Percentiles rank a stretch among this genome's conserved stretches.
These are phyloP conservation scores for Scatophagus argus DNA, from an alignment of 2,113 vertebrate genomes.

Conservation along the genomic window DNA sequence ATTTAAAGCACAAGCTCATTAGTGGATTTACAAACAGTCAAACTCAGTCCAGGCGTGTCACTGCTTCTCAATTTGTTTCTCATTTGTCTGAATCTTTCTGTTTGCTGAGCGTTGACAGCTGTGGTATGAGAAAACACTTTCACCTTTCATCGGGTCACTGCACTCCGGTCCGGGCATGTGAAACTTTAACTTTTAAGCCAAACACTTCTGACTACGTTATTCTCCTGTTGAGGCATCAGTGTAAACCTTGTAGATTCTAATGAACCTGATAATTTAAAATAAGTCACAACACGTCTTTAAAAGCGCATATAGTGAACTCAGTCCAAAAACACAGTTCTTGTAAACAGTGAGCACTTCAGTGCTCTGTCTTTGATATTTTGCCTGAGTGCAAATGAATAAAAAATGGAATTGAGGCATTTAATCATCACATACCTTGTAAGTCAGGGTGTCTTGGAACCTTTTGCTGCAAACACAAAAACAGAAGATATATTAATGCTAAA, in stretches of 20 bases:
- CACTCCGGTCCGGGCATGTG: constrained; percentile 16
- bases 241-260: neutral
- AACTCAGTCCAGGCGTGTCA: neutral
- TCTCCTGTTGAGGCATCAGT: neutral
- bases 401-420: constrained; percentile 23
- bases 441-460: constrained; percentile 89
- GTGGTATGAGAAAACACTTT: constrained; percentile 12
- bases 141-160: constrained; percentile 28
- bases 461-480: constrained; percentile 81
- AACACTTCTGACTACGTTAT: neutral
- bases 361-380: constrained; percentile 40
- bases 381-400: constrained; percentile 22
- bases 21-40: neutral
- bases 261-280: neutral
- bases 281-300: neutral
- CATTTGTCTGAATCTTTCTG: neutral
- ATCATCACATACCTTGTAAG: constrained; percentile 90
- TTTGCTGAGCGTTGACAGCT: constrained; percentile 12
- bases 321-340: constrained; percentile 6
- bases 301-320: neutral
- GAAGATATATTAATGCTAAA: neutral
- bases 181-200: constrained; percentile 15
- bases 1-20: neutral
- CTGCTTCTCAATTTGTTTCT: constrained; percentile 8
- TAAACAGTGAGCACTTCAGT: constrained; percentile 14